Conservation (phyloP, 2,113 vertebrate genomes). For the Pelmatolapia mariae region DNA sequence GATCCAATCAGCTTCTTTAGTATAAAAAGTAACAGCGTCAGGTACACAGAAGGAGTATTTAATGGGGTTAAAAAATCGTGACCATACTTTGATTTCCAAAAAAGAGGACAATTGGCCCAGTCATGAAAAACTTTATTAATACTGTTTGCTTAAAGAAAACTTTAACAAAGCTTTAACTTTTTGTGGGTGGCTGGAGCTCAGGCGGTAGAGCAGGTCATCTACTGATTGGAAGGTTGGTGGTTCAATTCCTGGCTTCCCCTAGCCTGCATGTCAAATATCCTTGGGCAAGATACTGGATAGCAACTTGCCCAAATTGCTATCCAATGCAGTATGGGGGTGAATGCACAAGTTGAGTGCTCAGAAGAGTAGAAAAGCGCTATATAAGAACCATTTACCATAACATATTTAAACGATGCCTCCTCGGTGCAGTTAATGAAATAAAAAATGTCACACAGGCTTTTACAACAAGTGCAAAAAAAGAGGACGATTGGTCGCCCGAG, state of each 20-base stretch:
- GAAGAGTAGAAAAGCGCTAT: accelerated
- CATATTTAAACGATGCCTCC: neutral
- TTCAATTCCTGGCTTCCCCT: neutral
- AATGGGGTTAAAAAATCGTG: neutral
- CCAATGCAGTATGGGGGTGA: neutral
- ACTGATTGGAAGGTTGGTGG: neutral
- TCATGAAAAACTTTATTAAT: neutral
- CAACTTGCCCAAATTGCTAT: neutral
- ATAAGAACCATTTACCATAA: neutral
- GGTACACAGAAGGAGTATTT: neutral
- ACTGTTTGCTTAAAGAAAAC: no score
- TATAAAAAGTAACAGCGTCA: neutral
- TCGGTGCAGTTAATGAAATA: neutral
- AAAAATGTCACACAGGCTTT: neutral
- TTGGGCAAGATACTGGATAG: neutral
- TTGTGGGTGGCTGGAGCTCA: no score
- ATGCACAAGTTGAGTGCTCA: neutral
- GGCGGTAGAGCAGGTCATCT: neutral
- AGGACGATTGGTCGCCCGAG: neutral
- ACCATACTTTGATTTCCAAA: neutral
- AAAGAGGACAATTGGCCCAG: neutral
- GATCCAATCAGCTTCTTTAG: neutral
- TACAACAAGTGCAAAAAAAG: neutral
- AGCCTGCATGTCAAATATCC: neutral
- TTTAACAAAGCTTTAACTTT: no score